Conservation (phyloP, 2,113 vertebrate genomes). For the Hassar affinis region DNA sequence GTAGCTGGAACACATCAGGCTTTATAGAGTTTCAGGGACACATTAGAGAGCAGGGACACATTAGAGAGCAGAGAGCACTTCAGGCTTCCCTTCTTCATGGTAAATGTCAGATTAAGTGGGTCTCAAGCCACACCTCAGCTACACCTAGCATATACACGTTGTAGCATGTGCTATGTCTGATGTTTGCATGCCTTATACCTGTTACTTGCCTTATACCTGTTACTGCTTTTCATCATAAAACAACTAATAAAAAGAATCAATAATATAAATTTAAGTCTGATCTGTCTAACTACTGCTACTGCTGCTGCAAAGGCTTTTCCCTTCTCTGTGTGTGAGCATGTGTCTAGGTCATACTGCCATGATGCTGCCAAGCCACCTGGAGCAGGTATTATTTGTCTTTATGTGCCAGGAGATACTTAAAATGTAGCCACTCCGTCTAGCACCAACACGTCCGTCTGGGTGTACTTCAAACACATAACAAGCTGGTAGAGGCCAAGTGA, state of each 20-base stretch:
- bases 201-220: not conserved
- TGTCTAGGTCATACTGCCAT: not conserved
- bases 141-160: not conserved
- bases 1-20: constrained; percentile 9
- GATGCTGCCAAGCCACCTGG: constrained; percentile 61
- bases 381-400: constrained; percentile 63
- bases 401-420: constrained; percentile 68
- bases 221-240: not conserved
- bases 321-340: not conserved
- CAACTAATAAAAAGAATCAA: not conserved
- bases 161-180: not conserved
- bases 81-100: not conserved
- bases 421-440: constrained; percentile 62
- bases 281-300: not conserved
- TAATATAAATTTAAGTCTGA: not conserved
- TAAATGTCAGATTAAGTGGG: not conserved
- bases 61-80: not conserved
- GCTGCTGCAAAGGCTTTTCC: not conserved
- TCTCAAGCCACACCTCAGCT: not conserved
- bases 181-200: not conserved
- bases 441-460: constrained; percentile 66
- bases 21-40: constrained; percentile 18
- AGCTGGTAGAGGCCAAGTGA: constrained; percentile 21
- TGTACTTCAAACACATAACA: constrained; percentile 45
- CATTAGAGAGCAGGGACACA: not conserved